Base-by-base conservation (phyloP, 2,113 vertebrate genomes). In the Tautogolabrus adspersus region DNA sequence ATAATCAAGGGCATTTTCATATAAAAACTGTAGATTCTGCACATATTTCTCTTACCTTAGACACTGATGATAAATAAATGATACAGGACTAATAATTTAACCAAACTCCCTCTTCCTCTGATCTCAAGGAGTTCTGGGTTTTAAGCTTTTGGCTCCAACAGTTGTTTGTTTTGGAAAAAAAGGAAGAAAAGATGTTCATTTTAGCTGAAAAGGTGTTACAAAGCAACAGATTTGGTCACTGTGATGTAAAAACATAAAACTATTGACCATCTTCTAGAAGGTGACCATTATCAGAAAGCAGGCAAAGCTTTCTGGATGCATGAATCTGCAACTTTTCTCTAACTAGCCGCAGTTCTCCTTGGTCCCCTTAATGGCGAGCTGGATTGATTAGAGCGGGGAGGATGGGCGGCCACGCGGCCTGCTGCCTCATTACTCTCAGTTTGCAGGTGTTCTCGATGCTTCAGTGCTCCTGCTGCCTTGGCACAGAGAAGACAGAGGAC, bases 371-470 rank as follows among this genome's bases (percentile, higher is more conserved):
- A 93, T 91, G 87, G 84, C 75, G 47, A n/a, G 84, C 87, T 79
- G 92, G 87, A 94, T 90, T 93, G 93, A 94, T 93, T 93, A 94
- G 90, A 47, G 77, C 34, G 9, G 87, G 91, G 82, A 88, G 84
- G 89, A 91, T 72, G 86, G 90, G 89, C 73, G 75, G 86, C 84
- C 52, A 51, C 13, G 75, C 73, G 75, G 77, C 83, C 90, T 40
- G 83, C 84, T 79, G 91, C 88, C 91, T 94, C 92, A 92, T 95
- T 93, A 94, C 87, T 93, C 86, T 92, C 72, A 75, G 77, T 90
- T 81, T 87, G 89, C 93, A 93, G 92, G 92, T 94, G 92, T 92
- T 92, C 88, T 91, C 71, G 86, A 86, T 85, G 88, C 72, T 84
- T 69, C 67, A 46, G 78, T 81, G 87, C 88, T 69, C 71, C 81